phyloP scores from a whole-genome alignment of 2,888 invertebrate genomes.

The Lithosia quadra region DNA sequence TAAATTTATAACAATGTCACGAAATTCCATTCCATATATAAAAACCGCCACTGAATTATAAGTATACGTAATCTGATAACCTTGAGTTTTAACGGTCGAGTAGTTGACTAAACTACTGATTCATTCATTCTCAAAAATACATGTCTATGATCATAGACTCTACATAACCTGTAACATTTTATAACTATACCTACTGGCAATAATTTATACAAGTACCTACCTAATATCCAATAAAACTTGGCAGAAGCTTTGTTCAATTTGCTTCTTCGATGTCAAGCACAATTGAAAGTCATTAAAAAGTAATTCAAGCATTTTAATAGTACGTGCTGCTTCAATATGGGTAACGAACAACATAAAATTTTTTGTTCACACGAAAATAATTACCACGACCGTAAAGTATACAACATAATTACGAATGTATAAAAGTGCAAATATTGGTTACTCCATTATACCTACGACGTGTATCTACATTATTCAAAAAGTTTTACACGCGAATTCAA shows the following conservation, averaged over 20 bases:
- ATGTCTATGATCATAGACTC: not conserved
- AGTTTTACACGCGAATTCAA: not conserved
- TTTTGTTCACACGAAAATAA: slow-evolving; percentile 60
- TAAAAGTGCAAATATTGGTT: slow-evolving; percentile 23
- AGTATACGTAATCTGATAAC: slow-evolving; percentile 46
- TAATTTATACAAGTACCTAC: not conserved
- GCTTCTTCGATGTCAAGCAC: slow-evolving; percentile 20
- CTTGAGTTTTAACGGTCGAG: slow-evolving; percentile 44
- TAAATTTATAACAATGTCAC: slow-evolving; percentile 47
- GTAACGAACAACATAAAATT: slow-evolving; percentile 33
- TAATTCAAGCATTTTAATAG: slow-evolving; percentile 50
- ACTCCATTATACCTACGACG: slow-evolving; percentile 13
- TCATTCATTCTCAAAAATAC: slow-evolving; percentile 30
- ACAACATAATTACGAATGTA: slow-evolving; percentile 34
- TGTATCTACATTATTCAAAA: not conserved
- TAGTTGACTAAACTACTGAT: too few species aligned
- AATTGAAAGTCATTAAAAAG: slow-evolving; percentile 49
- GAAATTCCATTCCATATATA: slow-evolving; percentile 54
- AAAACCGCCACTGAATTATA: slow-evolving; percentile 33
- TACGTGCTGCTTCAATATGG: slow-evolving; percentile 38
- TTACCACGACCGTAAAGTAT: slow-evolving; percentile 37
- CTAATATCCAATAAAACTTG: slow-evolving; percentile 7
- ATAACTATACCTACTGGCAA: not conserved
- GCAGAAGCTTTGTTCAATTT: slow-evolving; percentile 22
- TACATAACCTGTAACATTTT: not conserved